Conservation (phyloP, 2,888 invertebrate species). For the Phragmatobia fuliginosa region DNA sequence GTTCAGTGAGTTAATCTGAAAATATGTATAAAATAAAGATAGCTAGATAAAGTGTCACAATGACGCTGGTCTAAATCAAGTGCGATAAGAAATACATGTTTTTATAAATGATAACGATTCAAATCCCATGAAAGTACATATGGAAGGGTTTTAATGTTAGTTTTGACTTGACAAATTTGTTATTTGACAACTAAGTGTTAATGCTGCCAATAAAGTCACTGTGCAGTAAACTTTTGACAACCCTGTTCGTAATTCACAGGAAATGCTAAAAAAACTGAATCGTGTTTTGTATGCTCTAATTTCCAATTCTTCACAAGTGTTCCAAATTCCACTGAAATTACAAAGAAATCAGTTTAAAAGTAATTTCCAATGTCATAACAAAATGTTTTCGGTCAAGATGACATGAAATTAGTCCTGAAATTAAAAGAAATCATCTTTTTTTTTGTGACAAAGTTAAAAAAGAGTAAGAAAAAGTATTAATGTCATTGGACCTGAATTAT, state of each 20-base stretch:
- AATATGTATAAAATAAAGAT: conserved; percentile 13
- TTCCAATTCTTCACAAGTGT: background rate
- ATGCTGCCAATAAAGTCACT: background rate
- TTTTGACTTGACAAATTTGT: background rate
- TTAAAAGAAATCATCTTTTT: background rate
- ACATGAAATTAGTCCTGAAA: background rate
- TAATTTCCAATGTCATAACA: background rate
- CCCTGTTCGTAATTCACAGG: background rate
- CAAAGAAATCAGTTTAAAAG: background rate
- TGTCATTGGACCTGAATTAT: background rate
- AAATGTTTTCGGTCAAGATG: background rate
- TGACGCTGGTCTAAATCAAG: conserved; percentile 11
- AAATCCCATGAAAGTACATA: background rate
- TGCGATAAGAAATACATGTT: conserved; percentile 11
- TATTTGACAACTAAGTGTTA: background rate
- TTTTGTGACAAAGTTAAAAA: background rate
- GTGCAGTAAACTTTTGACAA: background rate
- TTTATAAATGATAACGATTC: conserved; percentile 1
- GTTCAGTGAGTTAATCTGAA: conserved; percentile 11
- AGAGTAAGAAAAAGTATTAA: background rate
- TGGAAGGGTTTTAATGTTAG: background rate
- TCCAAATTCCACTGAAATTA: background rate
- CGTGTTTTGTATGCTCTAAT: background rate
- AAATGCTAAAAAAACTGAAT: background rate
- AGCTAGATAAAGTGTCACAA: conserved; percentile 12